Evolutionary conservation across 2,888 invertebrate genomes (phyloP).

Genomic region (Scelioninae gen. 1): DNA sequence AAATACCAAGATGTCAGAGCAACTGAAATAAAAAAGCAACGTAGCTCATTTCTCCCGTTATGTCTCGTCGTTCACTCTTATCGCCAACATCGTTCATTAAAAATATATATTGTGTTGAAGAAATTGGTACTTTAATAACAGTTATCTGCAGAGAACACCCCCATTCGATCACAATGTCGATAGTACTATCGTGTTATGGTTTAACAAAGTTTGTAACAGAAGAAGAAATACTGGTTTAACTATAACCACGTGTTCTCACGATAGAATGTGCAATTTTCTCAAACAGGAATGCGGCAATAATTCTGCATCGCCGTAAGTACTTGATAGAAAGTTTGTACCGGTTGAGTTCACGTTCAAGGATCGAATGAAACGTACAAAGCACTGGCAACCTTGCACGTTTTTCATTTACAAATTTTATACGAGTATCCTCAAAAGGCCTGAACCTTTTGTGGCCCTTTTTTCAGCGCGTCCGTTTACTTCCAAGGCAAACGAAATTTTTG

Average conservation of each 20-base stretch:
- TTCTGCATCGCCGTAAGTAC: constrained; percentile 61
- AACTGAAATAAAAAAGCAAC: neutral
- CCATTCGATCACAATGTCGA: neutral
- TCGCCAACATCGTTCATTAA: no score
- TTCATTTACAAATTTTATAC: constrained; percentile 17
- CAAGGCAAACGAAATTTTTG: no score
- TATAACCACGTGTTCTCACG: constrained; percentile 61
- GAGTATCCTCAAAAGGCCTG: neutral
- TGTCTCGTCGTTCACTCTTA: neutral
- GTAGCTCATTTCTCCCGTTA: neutral
- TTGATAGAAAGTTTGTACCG: constrained; percentile 69
- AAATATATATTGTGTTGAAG: no score
- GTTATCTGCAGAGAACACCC: no score
- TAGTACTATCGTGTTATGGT: constrained; percentile 16
- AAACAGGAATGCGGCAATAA: constrained; percentile 65
- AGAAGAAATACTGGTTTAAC: constrained; percentile 23
- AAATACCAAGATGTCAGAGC: neutral
- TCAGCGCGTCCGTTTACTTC: no score
- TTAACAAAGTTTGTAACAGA: constrained; percentile 21
- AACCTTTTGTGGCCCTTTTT: neutral
- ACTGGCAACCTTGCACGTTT: constrained; percentile 31
- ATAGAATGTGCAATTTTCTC: constrained; percentile 67
- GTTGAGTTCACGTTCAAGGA: constrained; percentile 72
- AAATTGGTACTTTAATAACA: no score
- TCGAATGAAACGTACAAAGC: constrained; percentile 46